phyloP scores from a whole-genome alignment of 2,888 invertebrate species.

The Toxonevra muliebris region DNA sequence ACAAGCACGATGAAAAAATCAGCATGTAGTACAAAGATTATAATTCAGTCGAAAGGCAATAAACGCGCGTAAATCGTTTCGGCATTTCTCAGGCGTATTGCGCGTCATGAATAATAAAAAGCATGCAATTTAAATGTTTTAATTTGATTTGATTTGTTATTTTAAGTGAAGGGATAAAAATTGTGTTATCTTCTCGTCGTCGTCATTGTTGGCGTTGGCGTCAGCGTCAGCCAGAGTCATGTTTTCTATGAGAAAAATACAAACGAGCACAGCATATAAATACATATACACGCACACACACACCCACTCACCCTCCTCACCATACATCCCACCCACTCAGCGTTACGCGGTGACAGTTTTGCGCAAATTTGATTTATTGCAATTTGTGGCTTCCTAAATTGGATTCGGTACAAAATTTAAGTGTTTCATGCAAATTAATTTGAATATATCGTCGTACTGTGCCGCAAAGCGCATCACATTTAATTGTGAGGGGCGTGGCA shows the following conservation, averaged over 20 bases:
- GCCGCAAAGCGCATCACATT: too few relatives aligned
- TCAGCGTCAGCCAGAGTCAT: too few relatives aligned
- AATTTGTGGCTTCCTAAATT: slow-evolving; percentile 49
- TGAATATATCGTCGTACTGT: too few relatives aligned
- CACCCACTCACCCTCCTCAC: background rate
- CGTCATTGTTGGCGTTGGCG: background rate
- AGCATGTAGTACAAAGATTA: slow-evolving; percentile 35
- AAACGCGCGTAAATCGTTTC: slow-evolving; percentile 46
- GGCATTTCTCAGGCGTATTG: slow-evolving; percentile 16
- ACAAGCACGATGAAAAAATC: slow-evolving; percentile 20
- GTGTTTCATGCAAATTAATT: slow-evolving; percentile 27
- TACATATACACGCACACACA: background rate
- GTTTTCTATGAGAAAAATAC: too few relatives aligned
- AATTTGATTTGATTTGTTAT: slow-evolving; percentile 60
- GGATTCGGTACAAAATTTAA: slow-evolving; percentile 47
- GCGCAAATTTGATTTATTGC: slow-evolving; percentile 56
- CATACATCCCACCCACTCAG: background rate
- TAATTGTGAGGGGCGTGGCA: too few relatives aligned
- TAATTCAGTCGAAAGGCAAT: slow-evolving; percentile 58
- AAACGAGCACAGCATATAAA: too few relatives aligned
- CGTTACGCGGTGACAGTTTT: slow-evolving; percentile 25
- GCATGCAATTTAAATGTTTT: slow-evolving; percentile 53
- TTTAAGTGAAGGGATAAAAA: slow-evolving; percentile 37
- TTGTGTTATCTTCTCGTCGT: slow-evolving; percentile 15
- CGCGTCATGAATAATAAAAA: slow-evolving; percentile 37